Conservation (phyloP, 2,113 vertebrate genomes). For the Pseudopipra pipra region DNA sequence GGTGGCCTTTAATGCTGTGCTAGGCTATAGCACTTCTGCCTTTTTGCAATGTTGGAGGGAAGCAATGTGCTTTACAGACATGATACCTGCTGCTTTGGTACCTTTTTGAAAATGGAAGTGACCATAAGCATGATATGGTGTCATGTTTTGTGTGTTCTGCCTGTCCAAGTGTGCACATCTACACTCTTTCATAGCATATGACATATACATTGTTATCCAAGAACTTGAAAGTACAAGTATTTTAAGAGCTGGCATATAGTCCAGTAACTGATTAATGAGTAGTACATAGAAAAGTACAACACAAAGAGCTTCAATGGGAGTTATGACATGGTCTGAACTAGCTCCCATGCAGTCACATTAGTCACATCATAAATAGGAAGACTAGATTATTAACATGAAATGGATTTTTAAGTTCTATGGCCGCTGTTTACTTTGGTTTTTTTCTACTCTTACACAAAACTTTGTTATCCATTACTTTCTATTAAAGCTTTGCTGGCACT, state of each 20-base stretch:
- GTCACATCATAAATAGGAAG: background rate
- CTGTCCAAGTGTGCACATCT: background rate
- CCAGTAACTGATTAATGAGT: background rate
- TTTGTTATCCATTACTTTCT: background rate
- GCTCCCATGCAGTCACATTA: background rate
- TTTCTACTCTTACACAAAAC: background rate
- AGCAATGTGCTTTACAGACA: background rate
- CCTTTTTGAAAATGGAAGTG: background rate
- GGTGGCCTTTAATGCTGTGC: background rate
- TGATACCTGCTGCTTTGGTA: background rate
- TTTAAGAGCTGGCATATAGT: background rate
- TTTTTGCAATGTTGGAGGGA: background rate
- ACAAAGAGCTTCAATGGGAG: background rate
- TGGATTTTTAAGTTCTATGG: background rate
- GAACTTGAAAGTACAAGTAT: background rate
- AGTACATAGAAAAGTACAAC: background rate
- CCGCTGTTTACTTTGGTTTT: background rate
- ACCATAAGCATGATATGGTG: rapidly evolving
- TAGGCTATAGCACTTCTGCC: background rate
- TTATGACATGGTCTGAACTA: background rate
- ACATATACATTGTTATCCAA: background rate
- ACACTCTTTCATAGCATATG: background rate
- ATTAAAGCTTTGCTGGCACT: background rate
- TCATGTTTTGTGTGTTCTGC: background rate
- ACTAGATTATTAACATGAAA: background rate